Conservation (phyloP, 2,888 invertebrate species). For the Tenthredo notha region DNA sequence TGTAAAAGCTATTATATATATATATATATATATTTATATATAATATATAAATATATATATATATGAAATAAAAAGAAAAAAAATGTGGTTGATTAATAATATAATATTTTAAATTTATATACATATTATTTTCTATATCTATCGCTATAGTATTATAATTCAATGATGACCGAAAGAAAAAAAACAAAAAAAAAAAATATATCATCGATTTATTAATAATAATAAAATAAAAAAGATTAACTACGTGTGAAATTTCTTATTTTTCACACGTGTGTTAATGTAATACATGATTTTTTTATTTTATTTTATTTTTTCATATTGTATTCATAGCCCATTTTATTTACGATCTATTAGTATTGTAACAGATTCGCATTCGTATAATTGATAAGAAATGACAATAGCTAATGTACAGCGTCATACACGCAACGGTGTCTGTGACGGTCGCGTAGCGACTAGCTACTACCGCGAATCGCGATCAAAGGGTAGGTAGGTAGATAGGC, state of each 20-base stretch:
- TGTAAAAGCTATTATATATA: conserved; percentile 68
- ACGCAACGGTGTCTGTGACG: neutral
- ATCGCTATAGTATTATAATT: neutral
- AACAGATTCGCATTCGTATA: no score
- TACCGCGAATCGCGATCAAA: neutral
- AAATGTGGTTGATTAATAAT: conserved; percentile 70
- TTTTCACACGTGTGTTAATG: no score
- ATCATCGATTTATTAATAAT: no score
- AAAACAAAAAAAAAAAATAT: neutral
- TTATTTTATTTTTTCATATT: no score
- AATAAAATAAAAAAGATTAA: no score
- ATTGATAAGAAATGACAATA: neutral
- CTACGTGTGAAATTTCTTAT: no score
- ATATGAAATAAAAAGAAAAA: conserved; percentile 70
- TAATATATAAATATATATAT: no score
- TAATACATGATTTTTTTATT: no score
- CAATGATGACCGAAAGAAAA: no score
- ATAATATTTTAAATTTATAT: neutral
- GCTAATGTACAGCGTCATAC: neutral
- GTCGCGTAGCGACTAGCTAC: neutral
- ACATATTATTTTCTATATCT: no score
- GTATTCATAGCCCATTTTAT: neutral
- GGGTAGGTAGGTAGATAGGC: neutral
- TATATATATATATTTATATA: no score
- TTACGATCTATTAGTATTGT: no score